Evolutionary conservation across 2,113 vertebrate species (phyloP).

Genomic region (Strix aluco): DNA sequence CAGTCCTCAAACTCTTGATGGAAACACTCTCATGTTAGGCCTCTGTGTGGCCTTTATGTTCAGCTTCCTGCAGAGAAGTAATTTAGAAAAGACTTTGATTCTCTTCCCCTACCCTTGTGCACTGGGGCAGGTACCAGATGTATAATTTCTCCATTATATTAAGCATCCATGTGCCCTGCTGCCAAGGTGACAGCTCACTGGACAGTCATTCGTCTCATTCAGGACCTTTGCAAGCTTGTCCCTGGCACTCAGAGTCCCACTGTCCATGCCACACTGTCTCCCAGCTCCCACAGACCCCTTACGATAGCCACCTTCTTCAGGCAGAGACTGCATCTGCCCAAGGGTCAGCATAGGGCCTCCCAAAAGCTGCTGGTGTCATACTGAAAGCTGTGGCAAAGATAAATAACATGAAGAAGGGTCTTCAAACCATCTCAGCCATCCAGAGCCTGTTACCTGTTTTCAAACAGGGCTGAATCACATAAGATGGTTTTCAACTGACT

Average conservation of each 20-base stretch:
- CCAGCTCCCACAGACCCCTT: neutral
- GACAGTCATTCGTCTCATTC: neutral
- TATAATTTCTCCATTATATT: neutral
- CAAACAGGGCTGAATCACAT: neutral
- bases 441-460: neutral
- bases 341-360: too few species aligned
- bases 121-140: neutral
- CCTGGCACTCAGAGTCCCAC: neutral
- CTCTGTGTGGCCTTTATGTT: neutral
- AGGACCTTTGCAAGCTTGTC: neutral
- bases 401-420: neutral
- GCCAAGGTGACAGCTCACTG: neutral
- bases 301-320: neutral
- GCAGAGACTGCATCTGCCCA: neutral
- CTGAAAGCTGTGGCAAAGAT: neutral
- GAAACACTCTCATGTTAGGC: neutral
- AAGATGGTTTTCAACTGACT: neutral
- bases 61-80: neutral
- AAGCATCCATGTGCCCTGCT: neutral
- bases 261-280: neutral
- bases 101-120: accelerated
- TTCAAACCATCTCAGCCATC: neutral
- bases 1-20: neutral
- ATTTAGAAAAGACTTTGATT: neutral
- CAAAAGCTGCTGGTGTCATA: neutral